Percentiles rank a stretch among this genome's conserved stretches.
These are phyloP conservation scores for Aldabrachelys gigantea DNA, from an alignment of 2,113 vertebrate species.

Conservation along the genomic window DNA sequence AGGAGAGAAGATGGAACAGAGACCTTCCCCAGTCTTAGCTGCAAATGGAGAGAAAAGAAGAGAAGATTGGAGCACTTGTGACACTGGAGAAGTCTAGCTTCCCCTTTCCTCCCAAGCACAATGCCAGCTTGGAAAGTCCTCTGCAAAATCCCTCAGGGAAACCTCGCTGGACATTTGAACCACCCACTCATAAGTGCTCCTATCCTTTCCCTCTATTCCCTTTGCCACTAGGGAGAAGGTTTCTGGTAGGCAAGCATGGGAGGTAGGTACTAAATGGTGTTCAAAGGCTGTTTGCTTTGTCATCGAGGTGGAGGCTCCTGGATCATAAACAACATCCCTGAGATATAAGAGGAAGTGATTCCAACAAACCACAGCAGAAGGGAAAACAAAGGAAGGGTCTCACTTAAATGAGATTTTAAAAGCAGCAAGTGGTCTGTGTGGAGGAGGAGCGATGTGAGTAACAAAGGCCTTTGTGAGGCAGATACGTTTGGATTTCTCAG, in stretches of 20 bases:
- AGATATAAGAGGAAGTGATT: neutral
- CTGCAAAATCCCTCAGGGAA: neutral
- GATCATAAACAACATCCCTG: neutral
- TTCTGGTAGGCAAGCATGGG: neutral
- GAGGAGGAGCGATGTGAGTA: neutral
- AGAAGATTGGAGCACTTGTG: neutral
- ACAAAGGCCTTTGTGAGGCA: neutral
- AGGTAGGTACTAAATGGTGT: neutral
- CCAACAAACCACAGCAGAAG: neutral
- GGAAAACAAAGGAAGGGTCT: neutral
- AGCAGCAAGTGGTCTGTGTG: neutral
- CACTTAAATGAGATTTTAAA: neutral
- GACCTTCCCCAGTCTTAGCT: conserved; percentile 85
- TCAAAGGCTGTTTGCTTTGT: neutral
- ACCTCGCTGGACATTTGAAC: neutral
- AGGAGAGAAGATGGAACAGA: conserved; percentile 89
- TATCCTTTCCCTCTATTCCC: neutral
- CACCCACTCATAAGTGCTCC: neutral
- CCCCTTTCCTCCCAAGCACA: neutral
- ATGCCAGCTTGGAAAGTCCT: neutral
- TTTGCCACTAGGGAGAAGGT: neutral
- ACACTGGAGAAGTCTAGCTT: neutral
- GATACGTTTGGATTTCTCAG: neutral
- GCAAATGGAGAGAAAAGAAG: conserved; percentile 56
- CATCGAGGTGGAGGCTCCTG: neutral